Base-by-base conservation (phyloP, 2,888 invertebrate species). In the Dorcus parallelipipedus region DNA sequence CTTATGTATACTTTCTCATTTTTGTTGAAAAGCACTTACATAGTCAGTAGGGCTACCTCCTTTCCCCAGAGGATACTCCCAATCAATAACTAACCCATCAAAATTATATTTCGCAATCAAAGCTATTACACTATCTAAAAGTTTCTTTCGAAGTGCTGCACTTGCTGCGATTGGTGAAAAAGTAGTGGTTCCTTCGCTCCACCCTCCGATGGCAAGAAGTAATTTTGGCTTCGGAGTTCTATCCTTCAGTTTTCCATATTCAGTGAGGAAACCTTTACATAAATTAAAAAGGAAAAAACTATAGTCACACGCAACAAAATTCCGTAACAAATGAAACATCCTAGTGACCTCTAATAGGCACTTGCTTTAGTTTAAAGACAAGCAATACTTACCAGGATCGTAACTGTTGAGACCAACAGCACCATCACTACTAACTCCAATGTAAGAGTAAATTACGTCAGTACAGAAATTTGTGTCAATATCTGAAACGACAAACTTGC, bases 381-480 rank as follows among this genome's bases (percentile, higher is more conserved):
- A 26, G 26, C 26, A 26, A 2, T 26, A 4, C 26, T 26, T 4
- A 26, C 26, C 26, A 1, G 26, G 26, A 26, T 26, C 26, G 26
- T 26, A 1, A 26, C 26, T 26, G 5, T 26, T 26, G 5, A 26
- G 26, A 5, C 26, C 4, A 26, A 26, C 26, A 26, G 73, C 76
- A 8, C 45, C 85, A 41, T 80, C 74, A 1, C 71, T 57, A 42
- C 81, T 73, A 8, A 91, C 78, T 0, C 90, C 91, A 33, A 85
- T 82, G 70, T 93, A 93, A 0, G 86, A 78, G 70, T 91, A 93
- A 9, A 90, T 82, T 47, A 89, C 55, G 70, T 92, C 91, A 0
- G 91, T 90, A 71, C 91, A 92, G 0, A 90, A 77, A 6, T 73
- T 75, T 0, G 88, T 82, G 67, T 90, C 83, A 41, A 91, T 86